Evolutionary conservation across 2,888 invertebrate species (phyloP), one percentile per base, ranked within the genome.

Genomic region (Aspidiotus rigidus): DNA sequence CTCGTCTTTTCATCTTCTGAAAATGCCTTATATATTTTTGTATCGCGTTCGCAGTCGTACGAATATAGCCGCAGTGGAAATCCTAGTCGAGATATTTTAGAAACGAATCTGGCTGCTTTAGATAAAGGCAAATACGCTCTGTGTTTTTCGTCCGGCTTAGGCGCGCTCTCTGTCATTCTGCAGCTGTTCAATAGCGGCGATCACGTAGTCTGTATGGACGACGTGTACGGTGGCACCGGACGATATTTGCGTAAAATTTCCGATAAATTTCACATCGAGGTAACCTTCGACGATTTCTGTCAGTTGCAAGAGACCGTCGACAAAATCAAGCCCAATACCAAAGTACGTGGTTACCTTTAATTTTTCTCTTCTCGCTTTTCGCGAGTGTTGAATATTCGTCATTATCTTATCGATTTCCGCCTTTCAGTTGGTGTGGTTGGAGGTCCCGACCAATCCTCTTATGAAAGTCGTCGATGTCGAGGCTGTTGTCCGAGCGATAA

Each of bases 11-110:
- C 6, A n/a, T 49, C 3, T 49, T 13, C 3, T 49, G n/a, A 11
- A 49, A 11, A 49, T 49, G 3, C 3, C n/a, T 49, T 5, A 44
- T 62, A 49, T 2, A n/a, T 63, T 63, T 11, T 64, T 64, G n/a
- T 54, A n/a, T 42, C 17, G 8, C 10, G 15, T 44, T 53, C 16
- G 9, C 55, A 75, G 75, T 89, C 90, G 63, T 97, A 82, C 78
- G 95, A 95, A 74, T 98, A 98, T 78, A 88, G 91, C 0, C 83
- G 98, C 76, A 90, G 93, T 77, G 95, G 94, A 53, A 99, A 99
- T 80, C 98, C 99, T 40, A 90, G 93, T 0, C 83, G 98, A 72
- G 86, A 89, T 73, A 88, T 89, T 39, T 80, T 98, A 70, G 96
- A 99, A 79, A 83, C 85, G 74, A 93, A 93, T 76, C 78, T 99